A percentile compares a stretch with the other conserved stretches of the same genome.
phyloP scores from a whole-genome alignment of 2,113 vertebrate genomes.

The Tragelaphus imberbis region DNA sequence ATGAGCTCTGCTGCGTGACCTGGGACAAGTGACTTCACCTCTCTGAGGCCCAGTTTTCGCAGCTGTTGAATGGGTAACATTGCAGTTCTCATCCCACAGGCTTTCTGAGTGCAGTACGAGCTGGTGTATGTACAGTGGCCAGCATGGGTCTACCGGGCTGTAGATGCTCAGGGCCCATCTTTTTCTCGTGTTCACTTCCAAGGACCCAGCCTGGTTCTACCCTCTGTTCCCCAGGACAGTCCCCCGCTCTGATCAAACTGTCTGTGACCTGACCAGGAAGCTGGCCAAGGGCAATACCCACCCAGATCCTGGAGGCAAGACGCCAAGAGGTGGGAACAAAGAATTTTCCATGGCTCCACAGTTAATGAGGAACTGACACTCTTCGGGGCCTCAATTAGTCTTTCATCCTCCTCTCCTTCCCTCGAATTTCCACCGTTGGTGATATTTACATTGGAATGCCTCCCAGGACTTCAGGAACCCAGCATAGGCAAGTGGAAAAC shows the following conservation, averaged over 20 bases:
- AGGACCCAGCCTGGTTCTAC: background rate
- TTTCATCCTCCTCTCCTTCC: conserved; percentile 54
- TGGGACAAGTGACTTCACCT: background rate
- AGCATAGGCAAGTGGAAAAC: conserved; percentile 31
- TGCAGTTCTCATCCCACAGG: background rate
- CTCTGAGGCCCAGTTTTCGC: background rate
- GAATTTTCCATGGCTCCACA: conserved; percentile 55
- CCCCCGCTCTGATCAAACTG: background rate
- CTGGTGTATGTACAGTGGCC: rapidly evolving
- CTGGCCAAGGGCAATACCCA: conserved; percentile 58
- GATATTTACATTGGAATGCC: conserved; percentile 62
- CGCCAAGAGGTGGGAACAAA: conserved; percentile 59
- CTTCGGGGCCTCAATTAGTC: conserved; percentile 28
- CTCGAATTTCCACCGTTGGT: conserved; percentile 44
- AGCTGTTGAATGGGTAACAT: background rate
- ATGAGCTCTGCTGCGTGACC: background rate
- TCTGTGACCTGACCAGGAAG: conserved; percentile 65
- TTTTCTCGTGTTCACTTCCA: background rate
- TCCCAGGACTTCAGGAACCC: conserved; percentile 56
- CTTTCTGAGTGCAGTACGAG: background rate
- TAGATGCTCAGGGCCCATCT: background rate
- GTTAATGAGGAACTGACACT: conserved; percentile 56
- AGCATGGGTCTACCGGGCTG: rapidly evolving
- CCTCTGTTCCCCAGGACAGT: background rate
- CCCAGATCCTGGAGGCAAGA: conserved; percentile 73